phyloP scores from a whole-genome alignment of 2,113 vertebrate genomes.

The Cebidichthys violaceus region DNA sequence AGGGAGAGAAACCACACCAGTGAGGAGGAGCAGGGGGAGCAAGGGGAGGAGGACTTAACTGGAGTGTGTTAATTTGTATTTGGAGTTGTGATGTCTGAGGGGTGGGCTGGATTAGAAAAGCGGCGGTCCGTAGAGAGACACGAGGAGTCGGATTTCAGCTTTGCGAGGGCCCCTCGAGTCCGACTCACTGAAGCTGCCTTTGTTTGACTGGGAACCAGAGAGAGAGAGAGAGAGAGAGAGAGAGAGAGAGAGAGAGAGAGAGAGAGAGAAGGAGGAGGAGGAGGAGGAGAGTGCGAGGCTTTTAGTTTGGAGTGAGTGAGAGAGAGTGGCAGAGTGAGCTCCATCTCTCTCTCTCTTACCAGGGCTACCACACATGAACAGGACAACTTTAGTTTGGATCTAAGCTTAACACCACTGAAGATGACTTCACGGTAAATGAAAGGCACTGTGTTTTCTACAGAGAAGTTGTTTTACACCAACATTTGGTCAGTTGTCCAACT shows the following conservation, averaged over 20 bases:
- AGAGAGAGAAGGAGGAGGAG: neutral
- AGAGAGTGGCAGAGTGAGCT: slow-evolving; percentile 66
- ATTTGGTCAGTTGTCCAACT: slow-evolving; percentile 22
- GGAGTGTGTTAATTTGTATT: slow-evolving; percentile 69
- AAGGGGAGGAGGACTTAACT: slow-evolving; percentile 38
- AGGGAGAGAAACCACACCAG: slow-evolving; percentile 56
- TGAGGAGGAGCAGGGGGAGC: neutral
- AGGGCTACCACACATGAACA: slow-evolving; percentile 60
- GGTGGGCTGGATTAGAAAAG: slow-evolving; percentile 71
- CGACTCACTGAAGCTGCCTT: slow-evolving; percentile 82
- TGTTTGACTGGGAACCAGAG: slow-evolving; percentile 76
- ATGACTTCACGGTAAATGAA: slow-evolving; percentile 79
- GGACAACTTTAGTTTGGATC: slow-evolving; percentile 58
- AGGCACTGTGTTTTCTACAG: neutral
- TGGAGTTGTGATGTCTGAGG: slow-evolving; percentile 67
- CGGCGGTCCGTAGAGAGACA: slow-evolving; percentile 71
- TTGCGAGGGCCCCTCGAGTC: slow-evolving; percentile 71
- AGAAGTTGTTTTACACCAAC: neutral
- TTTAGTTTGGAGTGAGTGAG: slow-evolving; percentile 58
- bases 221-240: slow-evolving; percentile 42
- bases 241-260: neutral
- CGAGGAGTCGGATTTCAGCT: slow-evolving; percentile 79
- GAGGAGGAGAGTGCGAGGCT: slow-evolving; percentile 59
- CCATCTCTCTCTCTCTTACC: slow-evolving; percentile 67
- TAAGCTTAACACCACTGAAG: slow-evolving; percentile 58